These are phyloP conservation scores for Regulus satrapa DNA, from an alignment of 2,113 vertebrate genomes.

Conservation along the genomic window DNA sequence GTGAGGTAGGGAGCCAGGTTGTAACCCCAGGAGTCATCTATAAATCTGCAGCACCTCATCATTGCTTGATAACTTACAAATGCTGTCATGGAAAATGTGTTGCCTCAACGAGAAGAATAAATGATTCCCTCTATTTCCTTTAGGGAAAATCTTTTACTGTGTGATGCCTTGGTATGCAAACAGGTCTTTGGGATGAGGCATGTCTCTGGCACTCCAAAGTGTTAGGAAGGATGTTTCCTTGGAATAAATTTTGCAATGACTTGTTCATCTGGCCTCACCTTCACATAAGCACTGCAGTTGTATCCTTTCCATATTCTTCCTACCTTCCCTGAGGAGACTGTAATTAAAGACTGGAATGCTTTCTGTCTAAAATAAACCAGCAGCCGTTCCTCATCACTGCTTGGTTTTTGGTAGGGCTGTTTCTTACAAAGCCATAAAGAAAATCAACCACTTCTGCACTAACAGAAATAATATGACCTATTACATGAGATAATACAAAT, in stretches of 20 bases:
- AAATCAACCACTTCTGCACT: neutral
- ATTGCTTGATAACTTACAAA: neutral
- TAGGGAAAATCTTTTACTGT: neutral
- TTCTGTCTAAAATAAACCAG: neutral
- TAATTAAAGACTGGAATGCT: neutral
- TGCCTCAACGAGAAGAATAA: neutral
- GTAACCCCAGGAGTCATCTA: neutral
- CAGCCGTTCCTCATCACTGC: neutral
- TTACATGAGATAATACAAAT: neutral
- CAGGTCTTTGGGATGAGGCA: neutral
- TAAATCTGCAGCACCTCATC: neutral
- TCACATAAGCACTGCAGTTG: neutral
- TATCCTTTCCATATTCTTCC: neutral
- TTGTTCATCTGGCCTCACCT: neutral
- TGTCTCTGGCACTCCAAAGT: neutral
- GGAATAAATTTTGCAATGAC: neutral
- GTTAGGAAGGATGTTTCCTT: neutral
- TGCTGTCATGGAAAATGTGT: neutral
- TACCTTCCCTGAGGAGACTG: neutral
- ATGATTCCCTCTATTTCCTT: neutral
- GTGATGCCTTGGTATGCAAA: neutral
- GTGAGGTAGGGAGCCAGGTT: neutral
- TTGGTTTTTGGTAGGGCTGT: neutral
- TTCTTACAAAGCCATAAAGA: neutral
- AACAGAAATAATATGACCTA: neutral